These are phyloP conservation scores for Dendrocopos noguchii DNA, from an alignment of 2,113 vertebrate species.

Conservation along the genomic window DNA sequence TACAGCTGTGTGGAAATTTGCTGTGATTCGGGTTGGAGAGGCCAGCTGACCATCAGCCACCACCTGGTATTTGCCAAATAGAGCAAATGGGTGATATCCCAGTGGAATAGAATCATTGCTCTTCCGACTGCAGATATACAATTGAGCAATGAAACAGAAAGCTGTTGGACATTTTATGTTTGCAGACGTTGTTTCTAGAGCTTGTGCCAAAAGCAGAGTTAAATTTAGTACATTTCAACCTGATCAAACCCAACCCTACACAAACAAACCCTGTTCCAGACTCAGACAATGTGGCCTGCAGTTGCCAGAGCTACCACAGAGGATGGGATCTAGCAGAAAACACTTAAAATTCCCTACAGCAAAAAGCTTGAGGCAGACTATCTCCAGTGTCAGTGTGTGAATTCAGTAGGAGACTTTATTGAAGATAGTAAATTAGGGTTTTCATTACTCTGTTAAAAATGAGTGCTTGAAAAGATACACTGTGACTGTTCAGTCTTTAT, in stretches of 20 bases:
- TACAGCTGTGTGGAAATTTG: not conserved
- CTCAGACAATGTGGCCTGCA: not conserved
- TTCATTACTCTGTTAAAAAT: not conserved
- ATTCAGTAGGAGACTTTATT: not conserved
- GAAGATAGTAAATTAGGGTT: not conserved
- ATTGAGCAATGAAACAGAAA: not conserved
- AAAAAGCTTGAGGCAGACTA: not conserved
- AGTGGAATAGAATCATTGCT: not conserved
- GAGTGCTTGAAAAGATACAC: not conserved
- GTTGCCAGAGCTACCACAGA: constrained; percentile 53
- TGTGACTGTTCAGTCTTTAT: not conserved
- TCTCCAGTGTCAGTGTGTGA: not conserved
- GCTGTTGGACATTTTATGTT: not conserved
- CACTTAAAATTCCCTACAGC: not conserved
- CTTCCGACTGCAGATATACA: not conserved
- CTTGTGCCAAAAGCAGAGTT: constrained; percentile 30
- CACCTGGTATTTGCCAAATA: not conserved
- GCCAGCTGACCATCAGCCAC: constrained; percentile 25
- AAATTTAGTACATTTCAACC: constrained; percentile 47
- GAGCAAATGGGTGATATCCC: constrained; percentile 9
- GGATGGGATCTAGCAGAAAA: constrained; percentile 6
- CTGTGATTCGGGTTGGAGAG: not conserved
- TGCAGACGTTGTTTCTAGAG: not conserved
- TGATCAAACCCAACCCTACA: constrained; percentile 24
- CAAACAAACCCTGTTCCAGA: not conserved